Conservation (phyloP, 2,888 invertebrate genomes). For the Phyto melanocephala region DNA sequence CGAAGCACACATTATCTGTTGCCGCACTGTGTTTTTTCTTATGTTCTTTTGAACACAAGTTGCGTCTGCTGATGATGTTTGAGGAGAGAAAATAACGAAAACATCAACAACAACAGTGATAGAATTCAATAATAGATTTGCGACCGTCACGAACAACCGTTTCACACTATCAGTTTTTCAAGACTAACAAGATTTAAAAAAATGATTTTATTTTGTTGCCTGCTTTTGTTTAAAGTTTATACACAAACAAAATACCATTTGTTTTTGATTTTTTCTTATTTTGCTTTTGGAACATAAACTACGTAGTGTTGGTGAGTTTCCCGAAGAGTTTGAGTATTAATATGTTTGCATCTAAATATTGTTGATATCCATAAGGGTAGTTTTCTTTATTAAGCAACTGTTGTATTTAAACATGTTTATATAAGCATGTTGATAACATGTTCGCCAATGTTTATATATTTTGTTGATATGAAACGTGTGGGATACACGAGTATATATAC, state of each 20-base stretch:
- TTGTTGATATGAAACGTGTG: too few relatives aligned
- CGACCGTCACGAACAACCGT: conserved; percentile 25
- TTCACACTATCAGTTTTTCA: conserved; percentile 44
- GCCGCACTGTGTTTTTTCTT: neutral
- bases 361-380: neutral
- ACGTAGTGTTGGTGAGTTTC: conserved; percentile 27
- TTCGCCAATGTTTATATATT: neutral
- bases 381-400: too few relatives aligned
- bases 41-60: conserved; percentile 25
- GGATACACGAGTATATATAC: too few relatives aligned
- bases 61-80: neutral
- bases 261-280: conserved; percentile 8
- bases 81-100: neutral
- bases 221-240: neutral
- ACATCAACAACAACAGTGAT: neutral
- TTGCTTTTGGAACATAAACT: neutral
- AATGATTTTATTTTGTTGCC: conserved; percentile 47
- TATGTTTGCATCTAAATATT: conserved; percentile 1
- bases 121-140: neutral
- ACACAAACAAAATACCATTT: neutral
- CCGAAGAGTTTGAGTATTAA: neutral
- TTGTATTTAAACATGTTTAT: too few relatives aligned
- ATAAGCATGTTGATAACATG: too few relatives aligned
- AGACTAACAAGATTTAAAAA: conserved; percentile 47
- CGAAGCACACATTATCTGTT: conserved; percentile 10